Evolutionary conservation across 2,888 invertebrate species (phyloP).

Genomic region (Aethes cnicana): DNA sequence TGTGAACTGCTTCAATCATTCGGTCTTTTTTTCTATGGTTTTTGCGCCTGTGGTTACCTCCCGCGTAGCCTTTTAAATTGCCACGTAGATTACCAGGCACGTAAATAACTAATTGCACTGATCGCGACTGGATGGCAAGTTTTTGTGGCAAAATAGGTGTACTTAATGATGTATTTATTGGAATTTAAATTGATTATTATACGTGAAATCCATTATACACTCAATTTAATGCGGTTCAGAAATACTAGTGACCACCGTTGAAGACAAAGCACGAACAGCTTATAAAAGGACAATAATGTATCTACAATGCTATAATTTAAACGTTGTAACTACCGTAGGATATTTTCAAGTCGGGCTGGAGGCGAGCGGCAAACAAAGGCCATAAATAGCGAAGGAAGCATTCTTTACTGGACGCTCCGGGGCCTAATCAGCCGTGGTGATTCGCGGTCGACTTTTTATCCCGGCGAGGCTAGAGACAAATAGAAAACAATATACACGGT

Average conservation of each 20-base stretch:
- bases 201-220: conserved; percentile 23
- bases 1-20: conserved; percentile 35
- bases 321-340: conserved; percentile 30
- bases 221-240: neutral
- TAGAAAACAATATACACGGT: conserved; percentile 24
- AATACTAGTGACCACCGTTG: neutral
- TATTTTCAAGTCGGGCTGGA: conserved; percentile 27
- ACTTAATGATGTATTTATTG: conserved; percentile 29
- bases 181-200: conserved; percentile 28
- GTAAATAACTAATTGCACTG: conserved; percentile 29
- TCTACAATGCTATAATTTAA: conserved; percentile 27
- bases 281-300: conserved; percentile 25
- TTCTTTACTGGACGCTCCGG: conserved; percentile 37
- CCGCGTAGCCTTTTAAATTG: conserved; percentile 34
- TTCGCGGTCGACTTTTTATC: conserved; percentile 36
- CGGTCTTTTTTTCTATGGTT: conserved; percentile 28
- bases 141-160: conserved; percentile 27
- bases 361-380: conserved; percentile 25
- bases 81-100: conserved; percentile 28
- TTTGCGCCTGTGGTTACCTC: conserved; percentile 34
- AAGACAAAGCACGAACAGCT: neutral
- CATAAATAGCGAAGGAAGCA: conserved; percentile 32
- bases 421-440: conserved; percentile 40
- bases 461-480: conserved; percentile 32
- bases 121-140: conserved; percentile 18